A percentile compares a stretch with the other conserved stretches of the same genome.
These are phyloP conservation scores for Bombus affinis DNA, from an alignment of 1,140 invertebrate species.

Conservation along the genomic window DNA sequence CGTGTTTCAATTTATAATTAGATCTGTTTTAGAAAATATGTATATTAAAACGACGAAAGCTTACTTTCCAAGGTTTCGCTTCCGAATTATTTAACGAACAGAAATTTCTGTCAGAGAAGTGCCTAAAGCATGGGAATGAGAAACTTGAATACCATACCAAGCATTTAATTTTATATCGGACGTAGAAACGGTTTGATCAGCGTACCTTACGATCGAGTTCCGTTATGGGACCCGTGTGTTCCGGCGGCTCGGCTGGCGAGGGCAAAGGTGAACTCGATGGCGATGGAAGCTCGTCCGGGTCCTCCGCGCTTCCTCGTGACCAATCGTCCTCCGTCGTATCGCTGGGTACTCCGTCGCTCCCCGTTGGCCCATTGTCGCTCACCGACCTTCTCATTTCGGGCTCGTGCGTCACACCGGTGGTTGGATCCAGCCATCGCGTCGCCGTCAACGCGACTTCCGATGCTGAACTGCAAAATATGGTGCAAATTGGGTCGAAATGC, in stretches of 20 bases:
- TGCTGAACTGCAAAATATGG: constrained; percentile 73
- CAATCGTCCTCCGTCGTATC: constrained; percentile 87
- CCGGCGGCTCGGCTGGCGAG: constrained; percentile 73
- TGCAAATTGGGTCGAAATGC: neutral
- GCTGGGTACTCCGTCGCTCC: constrained; percentile 86
- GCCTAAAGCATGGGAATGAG: neutral
- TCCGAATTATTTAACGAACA: no score
- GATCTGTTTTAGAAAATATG: no score
- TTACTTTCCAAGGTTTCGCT: no score
- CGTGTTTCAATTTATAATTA: no score
- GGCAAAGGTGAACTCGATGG: constrained; percentile 78
- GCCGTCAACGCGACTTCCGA: constrained; percentile 75
- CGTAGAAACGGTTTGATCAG: neutral
- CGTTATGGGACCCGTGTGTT: constrained; percentile 78
- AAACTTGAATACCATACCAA: neutral
- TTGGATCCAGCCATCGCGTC: constrained; percentile 77
- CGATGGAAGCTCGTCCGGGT: constrained; percentile 82
- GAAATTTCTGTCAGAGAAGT: no score
- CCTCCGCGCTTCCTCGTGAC: constrained; percentile 86
- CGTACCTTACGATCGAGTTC: constrained; percentile 80
- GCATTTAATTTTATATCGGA: neutral
- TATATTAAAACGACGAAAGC: no score
- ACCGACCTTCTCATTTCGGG: constrained; percentile 80
- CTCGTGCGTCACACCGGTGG: constrained; percentile 75
- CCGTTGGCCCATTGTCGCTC: constrained; percentile 81